Evolutionary conservation across 1,140 invertebrate species (phyloP), one percentile per base, ranked within the genome.

Genomic region (Papilio aristodemus): DNA sequence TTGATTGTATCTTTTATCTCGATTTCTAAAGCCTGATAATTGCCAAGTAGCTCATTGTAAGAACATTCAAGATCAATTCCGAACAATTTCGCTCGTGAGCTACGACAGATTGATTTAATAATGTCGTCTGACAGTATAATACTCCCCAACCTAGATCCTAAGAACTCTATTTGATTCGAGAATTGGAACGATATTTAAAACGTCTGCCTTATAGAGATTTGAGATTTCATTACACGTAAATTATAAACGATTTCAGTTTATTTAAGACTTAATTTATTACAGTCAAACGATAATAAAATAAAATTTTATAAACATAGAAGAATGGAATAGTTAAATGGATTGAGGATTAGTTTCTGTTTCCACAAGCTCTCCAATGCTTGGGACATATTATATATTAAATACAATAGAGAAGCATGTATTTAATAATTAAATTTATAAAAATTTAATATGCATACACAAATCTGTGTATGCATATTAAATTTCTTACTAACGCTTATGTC

Each of bases 11-110:
- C 19, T n/a, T n/a, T n/a, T n/a, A 22, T 54, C 19, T 54, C 22
- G 46, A 22, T 54, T 54, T 54, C 46, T 54, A 54, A 54, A 54
- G 19, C 19, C 46, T 22, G 3, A 14, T 54, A 54, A 54, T 54
- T 54, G 46, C 19, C 19, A 11, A 25, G 46, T 54, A 54, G 46
- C 46, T 54, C 27, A 32, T 54, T 25, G 17, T 54, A 22, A 17
- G 7, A 17, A 54, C 19, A 19, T 22, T 22, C 46, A 25, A 54
- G 46, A 54, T 54, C 22, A 54, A 54, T 54, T 54, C 46, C 19
- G 10, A 22, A 54, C 19, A 54, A 46, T 46, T 46, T 46, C 43
- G 43, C 22, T 54, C 0, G 19, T 54, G 46, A 54, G 17, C 10
- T 25, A 54, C 46, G 10, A 0, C 19, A 25, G 46, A 54, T 54